Evolutionary conservation across 2,888 invertebrate genomes (phyloP).

Genomic region (Melitaea athalia): DNA sequence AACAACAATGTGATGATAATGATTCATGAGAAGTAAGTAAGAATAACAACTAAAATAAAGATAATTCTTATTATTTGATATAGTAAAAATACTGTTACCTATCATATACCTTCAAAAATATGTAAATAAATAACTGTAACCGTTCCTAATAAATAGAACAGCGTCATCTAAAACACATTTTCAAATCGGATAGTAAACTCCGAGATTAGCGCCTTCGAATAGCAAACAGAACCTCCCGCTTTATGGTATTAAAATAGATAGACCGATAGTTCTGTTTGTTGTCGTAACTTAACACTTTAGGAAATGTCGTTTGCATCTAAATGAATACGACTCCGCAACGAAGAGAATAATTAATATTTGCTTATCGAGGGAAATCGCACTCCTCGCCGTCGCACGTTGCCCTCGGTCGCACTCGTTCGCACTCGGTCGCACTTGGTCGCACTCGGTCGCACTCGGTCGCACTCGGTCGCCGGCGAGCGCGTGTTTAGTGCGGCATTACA

Average conservation of each 20-base stretch:
- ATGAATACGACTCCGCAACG: too few relatives aligned
- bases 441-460: neutral
- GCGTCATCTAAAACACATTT: too few relatives aligned
- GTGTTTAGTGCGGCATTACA: slow-evolving; percentile 15
- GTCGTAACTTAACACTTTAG: neutral
- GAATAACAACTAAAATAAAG: too few relatives aligned
- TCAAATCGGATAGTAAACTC: too few relatives aligned
- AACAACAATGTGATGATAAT: too few relatives aligned
- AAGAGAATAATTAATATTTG: neutral
- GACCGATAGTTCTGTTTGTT: neutral
- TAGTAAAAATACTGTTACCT: too few relatives aligned
- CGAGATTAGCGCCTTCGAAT: too few relatives aligned
- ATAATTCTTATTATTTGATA: too few relatives aligned
- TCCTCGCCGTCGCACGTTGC: neutral
- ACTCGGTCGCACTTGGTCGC: neutral
- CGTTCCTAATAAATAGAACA: too few relatives aligned
- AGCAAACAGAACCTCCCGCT: neutral
- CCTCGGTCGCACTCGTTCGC: neutral
- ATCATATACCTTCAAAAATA: too few relatives aligned
- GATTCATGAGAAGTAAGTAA: too few relatives aligned
- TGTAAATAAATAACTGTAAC: too few relatives aligned
- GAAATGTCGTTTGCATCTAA: neutral
- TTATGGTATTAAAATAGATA: neutral
- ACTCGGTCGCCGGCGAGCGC: neutral
- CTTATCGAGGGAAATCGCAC: neutral